Percentiles rank a stretch among this genome's conserved stretches.
These are phyloP conservation scores for Epizoanthus rinbou DNA, from an alignment of 92 coral and sea anemone genomes.

Conservation along the genomic window DNA sequence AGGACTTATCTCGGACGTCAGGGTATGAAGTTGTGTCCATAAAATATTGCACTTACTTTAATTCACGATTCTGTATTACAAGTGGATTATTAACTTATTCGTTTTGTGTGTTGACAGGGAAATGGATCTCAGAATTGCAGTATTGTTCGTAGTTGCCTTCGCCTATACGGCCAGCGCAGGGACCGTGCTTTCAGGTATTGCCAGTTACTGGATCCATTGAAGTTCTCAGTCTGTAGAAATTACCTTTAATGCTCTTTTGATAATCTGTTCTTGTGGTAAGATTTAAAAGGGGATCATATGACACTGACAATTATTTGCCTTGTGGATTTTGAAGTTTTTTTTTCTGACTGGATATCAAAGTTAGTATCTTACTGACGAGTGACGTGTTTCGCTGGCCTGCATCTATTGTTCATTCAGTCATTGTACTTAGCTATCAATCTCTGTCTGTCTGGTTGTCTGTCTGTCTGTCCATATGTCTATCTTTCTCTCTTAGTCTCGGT, in stretches of 20 bases:
- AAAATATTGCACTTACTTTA: neutral
- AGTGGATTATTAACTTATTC: neutral
- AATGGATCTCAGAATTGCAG: conserved; percentile 31
- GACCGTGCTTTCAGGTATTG: conserved; percentile 8
- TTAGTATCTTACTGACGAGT: neutral
- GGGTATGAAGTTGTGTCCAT: conserved; percentile 1
- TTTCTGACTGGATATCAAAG: neutral
- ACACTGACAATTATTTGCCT: neutral
- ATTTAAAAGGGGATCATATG: neutral
- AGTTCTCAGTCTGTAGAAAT: neutral
- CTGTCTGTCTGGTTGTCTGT: neutral
- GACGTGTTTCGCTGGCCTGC: neutral
- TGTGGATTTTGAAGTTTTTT: neutral
- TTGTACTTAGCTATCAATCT: neutral
- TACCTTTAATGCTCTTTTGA: too few relatives aligned
- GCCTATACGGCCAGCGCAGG: conserved; percentile 7
- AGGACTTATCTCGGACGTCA: neutral
- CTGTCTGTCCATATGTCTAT: neutral
- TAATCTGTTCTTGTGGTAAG: too few relatives aligned
- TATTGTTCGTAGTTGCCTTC: conserved; percentile 1
- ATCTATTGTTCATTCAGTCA: neutral
- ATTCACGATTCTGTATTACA: neutral
- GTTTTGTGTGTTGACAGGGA: conserved; percentile 1
- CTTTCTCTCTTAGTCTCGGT: neutral
- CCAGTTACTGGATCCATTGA: neutral